Evolutionary conservation across 2,113 vertebrate genomes (phyloP).

Genomic region (Antigone vipio): DNA sequence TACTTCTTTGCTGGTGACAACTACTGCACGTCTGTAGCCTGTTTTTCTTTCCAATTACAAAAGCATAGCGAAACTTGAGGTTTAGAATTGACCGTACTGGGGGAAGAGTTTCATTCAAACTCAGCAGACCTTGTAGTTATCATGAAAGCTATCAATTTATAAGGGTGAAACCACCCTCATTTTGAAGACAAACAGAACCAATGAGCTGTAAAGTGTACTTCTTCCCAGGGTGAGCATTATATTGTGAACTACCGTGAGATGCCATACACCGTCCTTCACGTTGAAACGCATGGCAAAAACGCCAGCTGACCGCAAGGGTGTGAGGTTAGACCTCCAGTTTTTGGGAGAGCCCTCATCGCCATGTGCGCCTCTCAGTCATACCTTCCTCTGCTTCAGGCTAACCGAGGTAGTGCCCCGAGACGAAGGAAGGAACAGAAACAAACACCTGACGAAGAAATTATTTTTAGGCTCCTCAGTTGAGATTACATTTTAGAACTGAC

Average conservation of each 20-base stretch:
- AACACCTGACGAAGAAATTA: neutral
- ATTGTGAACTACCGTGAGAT: neutral
- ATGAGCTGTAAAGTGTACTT: neutral
- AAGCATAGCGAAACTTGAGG: neutral
- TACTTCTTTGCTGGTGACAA: neutral
- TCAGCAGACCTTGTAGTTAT: neutral
- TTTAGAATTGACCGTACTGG: neutral
- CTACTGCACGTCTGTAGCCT: neutral
- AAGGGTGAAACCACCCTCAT: neutral
- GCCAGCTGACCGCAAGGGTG: neutral
- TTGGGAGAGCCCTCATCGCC: neutral
- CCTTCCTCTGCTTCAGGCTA: neutral
- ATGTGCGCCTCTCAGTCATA: fast-evolving
- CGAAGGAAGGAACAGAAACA: neutral
- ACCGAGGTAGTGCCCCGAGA: fast-evolving
- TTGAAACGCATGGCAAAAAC: neutral
- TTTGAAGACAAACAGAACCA: neutral
- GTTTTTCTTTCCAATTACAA: neutral
- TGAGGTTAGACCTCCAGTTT: neutral
- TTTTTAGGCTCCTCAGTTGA: neutral
- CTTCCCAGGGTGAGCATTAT: neutral
- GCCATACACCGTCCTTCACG: neutral
- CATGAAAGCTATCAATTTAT: neutral
- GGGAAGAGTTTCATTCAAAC: neutral
- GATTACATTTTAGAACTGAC: neutral